Evolutionary conservation across 2,797 vertebrate genomes (phyloP), one percentile per base, ranked within the genome.

Genomic region (Myotis findleyi): DNA sequence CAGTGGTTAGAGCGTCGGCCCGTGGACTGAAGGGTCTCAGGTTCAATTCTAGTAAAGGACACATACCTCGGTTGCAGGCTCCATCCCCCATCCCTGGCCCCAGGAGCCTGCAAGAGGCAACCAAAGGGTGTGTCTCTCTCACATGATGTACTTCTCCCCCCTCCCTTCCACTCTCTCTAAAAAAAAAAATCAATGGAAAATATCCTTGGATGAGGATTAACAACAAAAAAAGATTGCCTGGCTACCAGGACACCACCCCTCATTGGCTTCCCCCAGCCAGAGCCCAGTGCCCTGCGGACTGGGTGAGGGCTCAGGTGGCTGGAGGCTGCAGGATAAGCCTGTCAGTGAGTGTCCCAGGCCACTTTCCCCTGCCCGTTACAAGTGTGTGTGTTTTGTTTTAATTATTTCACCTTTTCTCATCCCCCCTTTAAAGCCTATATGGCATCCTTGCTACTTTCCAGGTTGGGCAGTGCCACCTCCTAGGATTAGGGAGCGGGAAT

Each of bases 381-480:
- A 64, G 47, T 1, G 21, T 21, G 38, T 30, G 38, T 18, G 55
- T 53, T 64, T 64, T 64, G 30, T 68, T 57, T n/a, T 47, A 87
- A 75, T 83, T 38, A 83, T 49, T 91, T 80, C 86, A 69, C 73
- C 57, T 62, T 86, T 89, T 84, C 47, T 64, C 53, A 20, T 3
- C 3, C 30, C 7, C 33, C 20, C 49, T 36, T 53, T 71, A 55
- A 91, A 90, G 49, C 47, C 33, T 87, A 14, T 57, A 30, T 27
- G 59, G 38, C 53, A 57, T 80, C 87, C 83, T 76, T 91, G 95
- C 87, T 82, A 30, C 64, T 21, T 81, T 93, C 71, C 91, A 95
- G 86, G 21, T 20, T 23, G 17, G 84, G 73, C 3, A 53, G 20
- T 25, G 47, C 68, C 69, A 62, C 14, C 62, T 51, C 71, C 66